Evolutionary conservation across 1,140 invertebrate genomes (phyloP), one percentile per base, ranked within the genome.

Genomic region (Psilanteris sp.): DNA sequence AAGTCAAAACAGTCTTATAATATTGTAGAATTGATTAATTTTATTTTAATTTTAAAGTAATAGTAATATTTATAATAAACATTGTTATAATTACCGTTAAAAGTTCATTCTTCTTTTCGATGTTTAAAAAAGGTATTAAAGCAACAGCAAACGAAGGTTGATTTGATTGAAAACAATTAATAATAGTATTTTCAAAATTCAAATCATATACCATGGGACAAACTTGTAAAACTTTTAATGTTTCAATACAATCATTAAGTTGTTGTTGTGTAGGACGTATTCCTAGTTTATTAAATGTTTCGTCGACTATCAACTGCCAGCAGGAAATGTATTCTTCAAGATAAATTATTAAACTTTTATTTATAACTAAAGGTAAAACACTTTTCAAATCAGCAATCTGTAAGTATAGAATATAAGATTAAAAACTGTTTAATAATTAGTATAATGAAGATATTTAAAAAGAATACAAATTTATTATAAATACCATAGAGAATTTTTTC

Each of bases 201-300:
- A 87, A 62, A 55, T 82, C 77, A 9, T 77, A 71, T 15, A 77
- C 11, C 11, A 87, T 46, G 6, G 85, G 86, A 64, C 84, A 87
- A 7, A 71, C 62, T 67, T 87, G 80, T 10, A 87, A 62, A 24
- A 83, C 39, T 50, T 79, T 77, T 3, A 87, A 52, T 3, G 70
- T 54, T 43, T 78, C 76, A 8, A 83, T 39, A 9, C 83, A 86
- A 36, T 79, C 62, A 11, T 81, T 36, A 1, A 83, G 37, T 73
- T 81, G 76, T 36, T 83, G 64, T 15, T 41, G 5, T 10, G 41
- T 77, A 1, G 78, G 61, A 15, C 44, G 27, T 0, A 29, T 4
- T 26, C 82, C 72, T 36, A 85, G 79, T 68, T 81, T 80, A 26
- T 44, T 74, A 20, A 87, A 86, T 2, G 84, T 75, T 22, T 82